These are phyloP conservation scores for Aegithalos caudatus DNA, from an alignment of 2,113 vertebrate species.

Conservation along the genomic window DNA sequence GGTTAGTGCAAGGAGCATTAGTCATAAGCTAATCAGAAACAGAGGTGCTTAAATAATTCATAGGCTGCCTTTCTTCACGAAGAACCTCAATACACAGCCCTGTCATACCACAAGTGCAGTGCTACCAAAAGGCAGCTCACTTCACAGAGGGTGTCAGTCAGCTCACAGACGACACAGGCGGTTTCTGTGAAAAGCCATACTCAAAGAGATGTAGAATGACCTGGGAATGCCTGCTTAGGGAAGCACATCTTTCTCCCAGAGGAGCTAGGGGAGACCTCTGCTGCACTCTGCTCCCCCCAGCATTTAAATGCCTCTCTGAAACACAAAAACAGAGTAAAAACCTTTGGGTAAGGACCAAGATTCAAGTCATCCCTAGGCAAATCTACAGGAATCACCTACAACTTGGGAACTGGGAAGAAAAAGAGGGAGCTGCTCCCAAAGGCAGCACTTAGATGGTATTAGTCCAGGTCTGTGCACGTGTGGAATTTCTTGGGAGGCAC, in stretches of 20 bases:
- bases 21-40: conserved; percentile 46
- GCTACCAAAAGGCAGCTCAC: background rate
- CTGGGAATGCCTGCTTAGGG: background rate
- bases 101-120: background rate
- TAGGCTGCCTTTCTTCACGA: background rate
- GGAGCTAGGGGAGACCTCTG: background rate
- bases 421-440: background rate
- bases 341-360: background rate
- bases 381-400: background rate
- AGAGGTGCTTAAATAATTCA: conserved; percentile 55
- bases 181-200: background rate
- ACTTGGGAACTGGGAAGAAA: background rate
- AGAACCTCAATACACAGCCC: background rate
- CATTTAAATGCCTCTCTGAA: background rate
- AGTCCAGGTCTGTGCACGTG: background rate
- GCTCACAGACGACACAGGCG: background rate
- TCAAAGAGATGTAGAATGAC: background rate
- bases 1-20: conserved; percentile 2
- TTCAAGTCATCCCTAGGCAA: background rate
- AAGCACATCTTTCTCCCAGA: background rate
- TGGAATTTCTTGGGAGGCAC: background rate
- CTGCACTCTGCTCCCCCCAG: background rate
- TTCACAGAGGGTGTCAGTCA: conserved; percentile 15
- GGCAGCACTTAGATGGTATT: background rate
- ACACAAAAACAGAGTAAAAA: background rate